Evolutionary conservation across 2,888 invertebrate species (phyloP), one percentile per base, ranked within the genome.

Genomic region (Spialia ferax): DNA sequence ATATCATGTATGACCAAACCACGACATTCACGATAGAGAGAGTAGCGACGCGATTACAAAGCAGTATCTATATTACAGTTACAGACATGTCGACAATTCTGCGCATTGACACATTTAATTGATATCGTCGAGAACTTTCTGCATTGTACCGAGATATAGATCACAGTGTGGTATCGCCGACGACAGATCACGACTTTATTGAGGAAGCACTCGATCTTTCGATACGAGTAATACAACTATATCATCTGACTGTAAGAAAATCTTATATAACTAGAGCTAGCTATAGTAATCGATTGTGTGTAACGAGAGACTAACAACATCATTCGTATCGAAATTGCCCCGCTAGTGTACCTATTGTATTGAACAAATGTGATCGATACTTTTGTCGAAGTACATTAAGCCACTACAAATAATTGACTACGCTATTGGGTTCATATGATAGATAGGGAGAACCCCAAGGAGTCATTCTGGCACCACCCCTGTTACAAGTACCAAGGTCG

Each of bases 71-170:
- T 42, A 55, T 52, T 42, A 52, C 2, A 42, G 66, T 52, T 42
- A 52, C 2, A 42, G 66, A 60, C 60, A 60, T 60, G 52, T 60
- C 57, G 59, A 38, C 66, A 66, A 52, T 59, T 65, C 59, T 35
- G 59, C 50, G 38, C 65, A 65, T 59, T 59, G 65, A 65, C 59
- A 65, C 57, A 65, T 59, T 65, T 65, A 65, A 65, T 65, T 65
- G 65, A 65, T 65, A 65, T 59, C 65, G 52, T 52, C 38, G 65
- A 65, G 59, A 52, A 65, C 65, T 57, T 65, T 52, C 65, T 65
- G 65, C 57, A 65, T 65, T 65, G 59, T 65, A 26, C 52, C 48
- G 48, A 38, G 65, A 65, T 65, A 65, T 65, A 45, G 59, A 65
- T 65, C 65, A 38, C 65, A n/a, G 59, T 26, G 42, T 26, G 65